Conservation (phyloP, 64 coral and sea anemone species). For the Montipora capricornis region DNA sequence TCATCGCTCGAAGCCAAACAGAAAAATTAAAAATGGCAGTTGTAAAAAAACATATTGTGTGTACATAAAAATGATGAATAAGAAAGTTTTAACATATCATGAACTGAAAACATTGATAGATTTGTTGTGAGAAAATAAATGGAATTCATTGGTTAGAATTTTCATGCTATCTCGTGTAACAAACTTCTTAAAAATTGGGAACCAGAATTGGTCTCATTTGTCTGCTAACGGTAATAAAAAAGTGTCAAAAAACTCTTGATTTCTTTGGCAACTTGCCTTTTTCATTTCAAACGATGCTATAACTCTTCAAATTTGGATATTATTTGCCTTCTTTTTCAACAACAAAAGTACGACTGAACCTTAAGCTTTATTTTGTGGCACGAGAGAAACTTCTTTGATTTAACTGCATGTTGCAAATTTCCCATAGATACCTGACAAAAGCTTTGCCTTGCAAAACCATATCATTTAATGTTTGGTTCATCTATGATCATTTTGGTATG, state of each 20-base stretch:
- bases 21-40: constrained; percentile 37
- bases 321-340: background rate
- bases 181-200: background rate
- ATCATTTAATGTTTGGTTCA: background rate
- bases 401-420: too few species aligned
- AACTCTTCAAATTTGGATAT: background rate
- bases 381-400: too few species aligned
- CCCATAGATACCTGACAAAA: too few species aligned
- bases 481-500: too few species aligned
- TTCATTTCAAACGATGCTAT: background rate
- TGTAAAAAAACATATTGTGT: constrained; percentile 34
- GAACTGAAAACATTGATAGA: background rate
- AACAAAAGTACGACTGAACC: background rate
- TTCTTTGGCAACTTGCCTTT: constrained; percentile 10
- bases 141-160: background rate
- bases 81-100: constrained; percentile 10
- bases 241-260: background rate
- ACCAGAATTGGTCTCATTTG: too few species aligned
- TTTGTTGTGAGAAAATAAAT: background rate
- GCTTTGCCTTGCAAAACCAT: too few species aligned
- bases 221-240: background rate
- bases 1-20: constrained; percentile 40
- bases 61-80: constrained; percentile 38
- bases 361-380: background rate
- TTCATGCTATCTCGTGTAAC: background rate